A percentile compares a stretch with the other conserved stretches of the same genome.
These are phyloP conservation scores for Dinothrombium tinctorium DNA, from an alignment of 1,140 invertebrate species.

Conservation along the genomic window DNA sequence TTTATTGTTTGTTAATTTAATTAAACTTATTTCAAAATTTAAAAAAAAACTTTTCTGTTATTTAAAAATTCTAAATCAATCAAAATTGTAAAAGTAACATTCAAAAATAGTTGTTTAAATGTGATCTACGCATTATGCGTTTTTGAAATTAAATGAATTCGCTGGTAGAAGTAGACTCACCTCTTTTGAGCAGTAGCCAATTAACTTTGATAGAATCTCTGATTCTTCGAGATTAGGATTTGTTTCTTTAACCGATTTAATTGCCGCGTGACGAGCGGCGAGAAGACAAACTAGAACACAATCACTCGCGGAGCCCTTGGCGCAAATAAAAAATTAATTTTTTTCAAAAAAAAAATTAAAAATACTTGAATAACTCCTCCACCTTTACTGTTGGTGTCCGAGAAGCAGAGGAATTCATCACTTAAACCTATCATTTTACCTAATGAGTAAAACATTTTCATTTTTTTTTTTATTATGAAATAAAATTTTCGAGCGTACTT, in stretches of 20 bases:
- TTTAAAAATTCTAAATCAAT: too few relatives aligned
- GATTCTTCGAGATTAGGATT: conserved; percentile 73
- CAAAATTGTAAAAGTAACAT: too few relatives aligned
- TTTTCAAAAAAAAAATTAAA: neutral
- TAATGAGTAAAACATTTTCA: neutral
- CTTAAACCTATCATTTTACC: conserved; percentile 30
- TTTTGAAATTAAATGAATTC: too few relatives aligned
- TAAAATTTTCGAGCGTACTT: neutral
- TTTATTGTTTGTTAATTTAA: too few relatives aligned
- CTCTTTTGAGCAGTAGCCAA: conserved; percentile 50
- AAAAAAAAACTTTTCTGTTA: too few relatives aligned
- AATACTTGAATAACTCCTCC: conserved; percentile 32
- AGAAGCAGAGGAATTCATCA: conserved; percentile 27
- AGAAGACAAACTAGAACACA: conserved; percentile 85
- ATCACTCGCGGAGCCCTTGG: conserved; percentile 84
- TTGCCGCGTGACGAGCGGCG: conserved; percentile 74
- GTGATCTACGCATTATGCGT: too few relatives aligned
- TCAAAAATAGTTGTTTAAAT: too few relatives aligned
- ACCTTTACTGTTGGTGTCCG: conserved; percentile 21
- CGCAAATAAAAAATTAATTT: conserved; percentile 5
- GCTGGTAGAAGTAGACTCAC: conserved; percentile 19
- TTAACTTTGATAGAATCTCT: conserved; percentile 72
- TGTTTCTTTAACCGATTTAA: conserved; percentile 64
- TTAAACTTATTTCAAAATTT: too few relatives aligned
- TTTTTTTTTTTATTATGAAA: too few relatives aligned